phyloP scores from a whole-genome alignment of 2,888 invertebrate species.

The Ernsta delagoae region DNA sequence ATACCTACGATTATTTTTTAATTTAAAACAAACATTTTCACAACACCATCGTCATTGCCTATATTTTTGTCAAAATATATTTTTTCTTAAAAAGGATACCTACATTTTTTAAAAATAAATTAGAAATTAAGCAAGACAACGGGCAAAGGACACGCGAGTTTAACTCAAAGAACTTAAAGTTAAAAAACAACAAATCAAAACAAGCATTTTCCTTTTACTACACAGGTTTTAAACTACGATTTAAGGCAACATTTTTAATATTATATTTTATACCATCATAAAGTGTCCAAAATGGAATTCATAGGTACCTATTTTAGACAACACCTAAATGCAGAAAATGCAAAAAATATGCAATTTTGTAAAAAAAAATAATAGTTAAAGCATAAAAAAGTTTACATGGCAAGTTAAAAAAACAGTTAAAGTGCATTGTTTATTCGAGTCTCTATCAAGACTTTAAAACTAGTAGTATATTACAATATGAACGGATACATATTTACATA shows the following conservation, averaged over 20 bases:
- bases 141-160: constrained; percentile 76
- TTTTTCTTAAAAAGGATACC: constrained; percentile 49
- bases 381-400: constrained; percentile 52
- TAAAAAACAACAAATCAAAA: constrained; percentile 49
- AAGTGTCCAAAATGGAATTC: too few relatives aligned
- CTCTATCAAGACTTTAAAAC: constrained; percentile 41
- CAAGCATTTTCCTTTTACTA: not conserved
- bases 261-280: too few relatives aligned
- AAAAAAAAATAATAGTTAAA: constrained; percentile 16
- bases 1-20: not conserved
- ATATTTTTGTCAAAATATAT: constrained; percentile 52
- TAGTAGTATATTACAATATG: constrained; percentile 37
- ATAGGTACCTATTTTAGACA: too few relatives aligned
- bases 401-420: constrained; percentile 56
- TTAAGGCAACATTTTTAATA: constrained; percentile 11
- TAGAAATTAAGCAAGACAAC: constrained; percentile 69
- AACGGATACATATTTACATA: constrained; percentile 50
- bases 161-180: constrained; percentile 62
- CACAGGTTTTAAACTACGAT: constrained; percentile 15
- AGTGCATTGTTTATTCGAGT: constrained; percentile 66
- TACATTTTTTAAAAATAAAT: constrained; percentile 57
- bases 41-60: constrained; percentile 45
- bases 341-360: not conserved
- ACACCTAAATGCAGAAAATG: constrained; percentile 1
- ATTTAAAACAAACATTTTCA: constrained; percentile 30